These are phyloP conservation scores for Nibea albiflora DNA, from an alignment of 2,113 vertebrate species.

Conservation along the genomic window DNA sequence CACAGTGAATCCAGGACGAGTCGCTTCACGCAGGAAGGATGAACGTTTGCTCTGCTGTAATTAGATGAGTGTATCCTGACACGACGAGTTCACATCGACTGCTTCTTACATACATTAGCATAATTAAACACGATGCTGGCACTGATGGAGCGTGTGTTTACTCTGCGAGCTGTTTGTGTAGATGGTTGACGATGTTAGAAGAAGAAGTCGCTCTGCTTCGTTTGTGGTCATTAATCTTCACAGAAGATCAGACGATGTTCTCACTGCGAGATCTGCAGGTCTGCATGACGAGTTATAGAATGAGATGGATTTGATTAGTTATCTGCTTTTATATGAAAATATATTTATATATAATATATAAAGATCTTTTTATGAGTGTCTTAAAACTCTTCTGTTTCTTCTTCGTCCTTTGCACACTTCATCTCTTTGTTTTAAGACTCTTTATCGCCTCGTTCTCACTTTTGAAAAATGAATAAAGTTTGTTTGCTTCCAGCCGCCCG, in stretches of 20 bases:
- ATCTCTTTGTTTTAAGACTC: too few species aligned
- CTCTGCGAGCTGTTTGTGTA: conserved; percentile 7
- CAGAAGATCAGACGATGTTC: neutral
- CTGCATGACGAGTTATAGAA: too few species aligned
- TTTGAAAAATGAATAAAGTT: too few species aligned
- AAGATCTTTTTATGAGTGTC: too few species aligned
- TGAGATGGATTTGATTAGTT: too few species aligned
- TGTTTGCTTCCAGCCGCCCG: too few species aligned
- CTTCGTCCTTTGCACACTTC: too few species aligned
- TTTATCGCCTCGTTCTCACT: too few species aligned
- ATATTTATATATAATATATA: too few species aligned
- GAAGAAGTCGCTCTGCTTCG: conserved; percentile 15
- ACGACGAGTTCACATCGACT: conserved; percentile 31
- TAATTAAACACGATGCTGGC: conserved; percentile 57
- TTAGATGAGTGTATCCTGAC: conserved; percentile 59
- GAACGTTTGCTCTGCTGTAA: conserved; percentile 33
- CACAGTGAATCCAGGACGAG: neutral
- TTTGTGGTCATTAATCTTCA: conserved; percentile 21
- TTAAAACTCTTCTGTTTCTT: too few species aligned
- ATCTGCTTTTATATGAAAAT: too few species aligned
- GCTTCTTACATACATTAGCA: conserved; percentile 62
- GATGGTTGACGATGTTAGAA: neutral
- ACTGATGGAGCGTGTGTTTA: conserved; percentile 65
- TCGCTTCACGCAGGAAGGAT: conserved; percentile 11
- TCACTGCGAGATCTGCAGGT: neutral